Evolutionary conservation across 2,113 vertebrate species (phyloP).

Genomic region (Aleadryas rufinucha): DNA sequence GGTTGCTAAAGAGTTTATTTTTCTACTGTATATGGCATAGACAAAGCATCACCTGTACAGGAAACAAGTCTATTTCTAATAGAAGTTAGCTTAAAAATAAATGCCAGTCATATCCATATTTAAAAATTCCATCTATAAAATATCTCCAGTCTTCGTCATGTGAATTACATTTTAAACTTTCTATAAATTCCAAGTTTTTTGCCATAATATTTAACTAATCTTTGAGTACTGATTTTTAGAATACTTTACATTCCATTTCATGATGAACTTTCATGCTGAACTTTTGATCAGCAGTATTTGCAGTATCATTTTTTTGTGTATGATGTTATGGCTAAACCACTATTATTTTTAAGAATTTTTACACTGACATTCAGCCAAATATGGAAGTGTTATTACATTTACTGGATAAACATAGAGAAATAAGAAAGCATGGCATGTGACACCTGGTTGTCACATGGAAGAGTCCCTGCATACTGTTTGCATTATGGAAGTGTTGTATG

Average conservation of each 20-base stretch:
- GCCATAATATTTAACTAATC: slow-evolving; percentile 46
- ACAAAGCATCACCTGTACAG: slow-evolving; percentile 80
- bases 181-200: slow-evolving; percentile 30
- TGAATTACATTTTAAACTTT: slow-evolving; percentile 69
- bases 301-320: slow-evolving; percentile 14
- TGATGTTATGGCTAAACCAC: slow-evolving; percentile 3
- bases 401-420: not conserved
- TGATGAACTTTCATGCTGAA: not conserved
- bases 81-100: slow-evolving; percentile 73
- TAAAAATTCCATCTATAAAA: slow-evolving; percentile 62
- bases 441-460: not conserved
- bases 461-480: not conserved
- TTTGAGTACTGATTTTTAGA: slow-evolving; percentile 50
- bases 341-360: slow-evolving; percentile 5
- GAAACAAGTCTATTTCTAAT: slow-evolving; percentile 75
- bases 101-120: slow-evolving; percentile 69
- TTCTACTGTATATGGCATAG: slow-evolving; percentile 83
- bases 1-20: slow-evolving; percentile 85
- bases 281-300: not conserved
- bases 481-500: not conserved
- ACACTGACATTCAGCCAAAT: slow-evolving; percentile 34
- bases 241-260: slow-evolving; percentile 56
- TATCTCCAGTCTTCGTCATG: slow-evolving; percentile 68
- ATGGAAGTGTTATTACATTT: slow-evolving; percentile 15
- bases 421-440: not conserved